Evolutionary conservation across 2,113 vertebrate species (phyloP), one percentile per base, ranked within the genome.

Genomic region (Alaudala cheleensis): DNA sequence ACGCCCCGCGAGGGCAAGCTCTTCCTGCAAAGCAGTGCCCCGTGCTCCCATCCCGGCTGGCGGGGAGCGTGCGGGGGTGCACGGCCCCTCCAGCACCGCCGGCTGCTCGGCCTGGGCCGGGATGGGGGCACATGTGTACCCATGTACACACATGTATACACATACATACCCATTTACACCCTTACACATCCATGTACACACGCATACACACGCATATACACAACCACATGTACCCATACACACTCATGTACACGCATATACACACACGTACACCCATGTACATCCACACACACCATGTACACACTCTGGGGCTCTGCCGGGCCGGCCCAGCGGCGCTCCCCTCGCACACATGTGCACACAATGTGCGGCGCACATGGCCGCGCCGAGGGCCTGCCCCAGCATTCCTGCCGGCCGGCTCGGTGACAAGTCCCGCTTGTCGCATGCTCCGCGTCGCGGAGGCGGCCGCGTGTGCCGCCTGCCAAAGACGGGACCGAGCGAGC

Each of bases 341-440:
- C 34, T n/a, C 72, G 62, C 70, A 26, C 10, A 17, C 91, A 82
- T 58, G 88, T 91, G 94, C 64, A 2, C 13, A 50, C 77, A 83
- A 44, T 29, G 81, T 91, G 90, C 47, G 2, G 69, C 44, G 81
- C 90, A 91, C 93, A 82, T 95, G 90, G 81, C 67, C 58, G 20
- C 9, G 74, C 51, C n/a, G 56, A 16, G 79, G 28, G 56, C 33
- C 67, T 8, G 72, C 60, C 6, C 11, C 86, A 2, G 79, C 91
- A 1, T 49, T 61, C 81, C 78, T 25, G 84, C 20, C 2, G 54
- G 10, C 19, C 21, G 19, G n/a, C 84, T 58, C 78, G 44, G n/a
- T 8, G 78, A 79, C 92, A 42, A 67, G 67, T 17, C 45, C 7
- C 1, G 80, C 57, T 44, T 21, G 47, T 42, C 72, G 76, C 80